Evolutionary conservation across 2,113 vertebrate genomes (phyloP).

Genomic region (Oophaga pumilio): DNA sequence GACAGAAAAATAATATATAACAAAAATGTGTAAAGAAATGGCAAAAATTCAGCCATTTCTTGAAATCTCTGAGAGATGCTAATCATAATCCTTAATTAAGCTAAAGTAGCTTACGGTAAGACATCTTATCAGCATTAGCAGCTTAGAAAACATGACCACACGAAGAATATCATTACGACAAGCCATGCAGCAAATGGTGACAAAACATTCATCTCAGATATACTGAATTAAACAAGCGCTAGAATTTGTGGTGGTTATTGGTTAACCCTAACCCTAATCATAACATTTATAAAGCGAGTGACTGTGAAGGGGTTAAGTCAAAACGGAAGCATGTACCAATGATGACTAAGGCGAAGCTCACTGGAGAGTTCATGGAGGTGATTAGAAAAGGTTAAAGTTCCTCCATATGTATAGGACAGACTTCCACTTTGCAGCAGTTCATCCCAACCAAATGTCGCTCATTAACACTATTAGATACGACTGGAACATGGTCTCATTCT

Average conservation of each 20-base stretch:
- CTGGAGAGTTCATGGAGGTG: slow-evolving; percentile 56
- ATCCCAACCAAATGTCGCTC: slow-evolving; percentile 60
- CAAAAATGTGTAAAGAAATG: not conserved
- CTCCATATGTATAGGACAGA: slow-evolving; percentile 63
- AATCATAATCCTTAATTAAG: slow-evolving; percentile 39
- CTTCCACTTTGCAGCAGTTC: slow-evolving; percentile 62
- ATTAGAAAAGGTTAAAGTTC: slow-evolving; percentile 54
- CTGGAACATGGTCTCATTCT: slow-evolving; percentile 65
- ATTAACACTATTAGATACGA: slow-evolving; percentile 65
- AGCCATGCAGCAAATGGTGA: not conserved
- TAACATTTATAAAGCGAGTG: not conserved
- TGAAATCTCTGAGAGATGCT: slow-evolving; percentile 13
- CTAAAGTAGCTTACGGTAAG: slow-evolving; percentile 27
- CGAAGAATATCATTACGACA: slow-evolving; percentile 47
- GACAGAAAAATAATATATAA: not conserved
- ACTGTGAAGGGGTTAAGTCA: slow-evolving; percentile 27
- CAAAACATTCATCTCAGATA: not conserved
- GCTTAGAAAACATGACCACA: slow-evolving; percentile 57
- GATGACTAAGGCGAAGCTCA: slow-evolving; percentile 49
- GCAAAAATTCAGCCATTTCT: not conserved
- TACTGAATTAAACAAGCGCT: not conserved
- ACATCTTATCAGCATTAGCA: slow-evolving; percentile 26
- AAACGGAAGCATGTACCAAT: slow-evolving; percentile 3
- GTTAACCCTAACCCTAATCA: not conserved
- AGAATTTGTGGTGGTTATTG: not conserved